Percentiles rank a stretch among this genome's conserved stretches.
These are phyloP conservation scores for Ellobium chinense DNA, from an alignment of 2,888 invertebrate species.

Conservation along the genomic window DNA sequence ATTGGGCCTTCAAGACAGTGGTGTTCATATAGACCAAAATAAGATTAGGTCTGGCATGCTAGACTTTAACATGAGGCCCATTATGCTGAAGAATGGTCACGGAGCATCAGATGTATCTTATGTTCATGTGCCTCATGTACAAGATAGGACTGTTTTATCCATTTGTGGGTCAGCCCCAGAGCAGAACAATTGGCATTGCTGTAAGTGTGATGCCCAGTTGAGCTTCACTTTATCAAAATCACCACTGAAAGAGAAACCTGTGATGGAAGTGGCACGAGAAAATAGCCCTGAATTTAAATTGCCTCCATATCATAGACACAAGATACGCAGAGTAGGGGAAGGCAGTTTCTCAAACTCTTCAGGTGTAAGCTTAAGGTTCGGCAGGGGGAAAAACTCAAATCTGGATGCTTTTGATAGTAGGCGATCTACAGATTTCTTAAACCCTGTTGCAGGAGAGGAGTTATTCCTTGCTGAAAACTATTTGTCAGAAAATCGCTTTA, in stretches of 20 bases:
- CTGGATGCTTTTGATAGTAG: neutral
- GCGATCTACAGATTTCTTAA: neutral
- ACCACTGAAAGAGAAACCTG: neutral
- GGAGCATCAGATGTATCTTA: too few species aligned
- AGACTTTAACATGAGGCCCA: too few species aligned
- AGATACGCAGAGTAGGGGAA: conserved; percentile 2
- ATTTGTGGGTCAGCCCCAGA: too few species aligned
- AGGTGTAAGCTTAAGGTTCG: neutral
- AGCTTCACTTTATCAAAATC: neutral
- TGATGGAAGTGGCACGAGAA: neutral
- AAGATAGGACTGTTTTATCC: too few species aligned
- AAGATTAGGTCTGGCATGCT: neutral
- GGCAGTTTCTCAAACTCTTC: neutral
- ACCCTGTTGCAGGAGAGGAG: conserved; percentile 5
- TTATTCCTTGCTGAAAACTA: conserved; percentile 37
- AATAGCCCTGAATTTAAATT: conserved; percentile 31
- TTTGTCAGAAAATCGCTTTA: conserved; percentile 38
- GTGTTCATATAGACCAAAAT: too few species aligned
- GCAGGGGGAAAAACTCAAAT: neutral
- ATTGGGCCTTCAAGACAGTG: neutral
- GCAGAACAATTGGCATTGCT: too few species aligned
- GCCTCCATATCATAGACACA: conserved; percentile 26
- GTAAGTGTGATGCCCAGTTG: too few species aligned
- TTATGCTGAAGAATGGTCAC: too few species aligned
- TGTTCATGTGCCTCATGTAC: too few species aligned